Evolutionary conservation across 2,113 vertebrate species (phyloP).

Genomic region (Edolisoma coerulescens): DNA sequence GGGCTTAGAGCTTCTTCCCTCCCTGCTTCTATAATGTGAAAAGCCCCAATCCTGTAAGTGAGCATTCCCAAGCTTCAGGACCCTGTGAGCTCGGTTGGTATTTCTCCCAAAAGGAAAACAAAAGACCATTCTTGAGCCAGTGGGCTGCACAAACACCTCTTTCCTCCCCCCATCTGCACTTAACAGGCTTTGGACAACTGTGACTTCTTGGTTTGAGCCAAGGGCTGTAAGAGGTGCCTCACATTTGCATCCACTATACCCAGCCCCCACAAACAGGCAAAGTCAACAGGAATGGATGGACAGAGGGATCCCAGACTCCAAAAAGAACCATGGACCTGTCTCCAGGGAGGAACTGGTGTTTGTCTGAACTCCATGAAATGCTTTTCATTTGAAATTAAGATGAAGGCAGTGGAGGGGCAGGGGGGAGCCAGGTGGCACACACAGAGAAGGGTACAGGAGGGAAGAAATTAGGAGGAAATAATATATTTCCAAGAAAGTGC

Average conservation of each 20-base stretch:
- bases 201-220: not conserved
- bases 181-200: not conserved
- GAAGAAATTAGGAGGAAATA: not conserved
- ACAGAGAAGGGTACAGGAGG: not conserved
- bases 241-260: not conserved
- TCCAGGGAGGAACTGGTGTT: not conserved
- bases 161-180: not conserved
- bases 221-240: not conserved
- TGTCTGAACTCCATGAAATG: not conserved
- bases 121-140: not conserved
- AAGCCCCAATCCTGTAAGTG: not conserved
- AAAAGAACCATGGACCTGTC: not conserved
- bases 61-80: not conserved
- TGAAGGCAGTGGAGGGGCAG: not conserved
- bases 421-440: no score
- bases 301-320: not conserved
- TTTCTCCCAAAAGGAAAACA: not conserved
- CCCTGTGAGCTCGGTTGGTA: not conserved
- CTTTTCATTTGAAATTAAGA: not conserved
- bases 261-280: accelerated
- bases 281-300: not conserved
- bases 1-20: not conserved
- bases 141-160: not conserved
- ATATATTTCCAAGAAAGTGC: not conserved
- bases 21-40: not conserved